Evolutionary conservation across 2,113 vertebrate genomes (phyloP).

Genomic region (Chauna torquata): DNA sequence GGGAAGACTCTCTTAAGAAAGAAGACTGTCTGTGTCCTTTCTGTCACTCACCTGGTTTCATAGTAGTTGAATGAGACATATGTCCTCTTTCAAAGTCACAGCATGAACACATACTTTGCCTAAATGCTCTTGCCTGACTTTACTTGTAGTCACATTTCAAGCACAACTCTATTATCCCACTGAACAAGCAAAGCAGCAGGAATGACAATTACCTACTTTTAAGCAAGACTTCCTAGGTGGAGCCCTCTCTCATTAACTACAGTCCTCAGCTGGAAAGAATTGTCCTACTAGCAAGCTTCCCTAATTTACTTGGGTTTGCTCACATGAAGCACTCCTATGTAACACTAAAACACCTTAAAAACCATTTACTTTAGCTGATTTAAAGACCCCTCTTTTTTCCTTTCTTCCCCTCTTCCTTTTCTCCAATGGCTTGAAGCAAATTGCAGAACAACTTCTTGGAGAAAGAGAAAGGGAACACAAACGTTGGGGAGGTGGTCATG

Average conservation of each 20-base stretch:
- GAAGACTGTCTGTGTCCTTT: neutral
- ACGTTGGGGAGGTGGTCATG: neutral
- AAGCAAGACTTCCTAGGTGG: neutral
- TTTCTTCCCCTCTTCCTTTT: neutral
- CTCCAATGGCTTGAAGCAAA: neutral
- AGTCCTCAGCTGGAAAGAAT: neutral
- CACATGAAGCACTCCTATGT: neutral
- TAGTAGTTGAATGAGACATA: neutral
- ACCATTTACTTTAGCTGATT: neutral
- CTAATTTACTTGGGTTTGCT: neutral
- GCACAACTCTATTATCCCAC: neutral
- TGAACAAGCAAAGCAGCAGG: neutral
- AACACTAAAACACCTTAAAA: neutral
- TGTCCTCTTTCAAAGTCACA: neutral
- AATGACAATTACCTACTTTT: neutral
- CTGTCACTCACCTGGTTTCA: neutral
- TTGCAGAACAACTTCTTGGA: neutral
- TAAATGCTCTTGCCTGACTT: neutral
- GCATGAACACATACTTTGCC: neutral
- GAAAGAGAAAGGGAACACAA: neutral
- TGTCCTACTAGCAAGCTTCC: neutral
- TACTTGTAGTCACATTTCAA: neutral
- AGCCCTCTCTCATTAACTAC: neutral
- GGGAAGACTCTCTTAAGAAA: too few relatives aligned
- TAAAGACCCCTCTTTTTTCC: rapidly evolving